Conservation (phyloP, 2,113 vertebrate genomes). For the Cercopithecus mona region DNA sequence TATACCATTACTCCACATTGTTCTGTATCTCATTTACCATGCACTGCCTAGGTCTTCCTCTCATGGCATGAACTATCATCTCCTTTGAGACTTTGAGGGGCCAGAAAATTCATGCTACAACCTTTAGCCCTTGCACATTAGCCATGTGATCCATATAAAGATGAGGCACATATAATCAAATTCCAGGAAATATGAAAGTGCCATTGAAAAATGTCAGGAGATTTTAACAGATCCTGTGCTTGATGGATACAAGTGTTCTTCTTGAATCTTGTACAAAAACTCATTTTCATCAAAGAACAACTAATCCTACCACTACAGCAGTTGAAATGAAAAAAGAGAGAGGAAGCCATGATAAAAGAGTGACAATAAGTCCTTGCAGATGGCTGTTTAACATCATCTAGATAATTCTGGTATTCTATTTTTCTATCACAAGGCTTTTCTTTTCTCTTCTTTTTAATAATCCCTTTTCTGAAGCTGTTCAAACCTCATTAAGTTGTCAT, state of each 20-base stretch:
- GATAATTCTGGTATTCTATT: slow-evolving; percentile 7
- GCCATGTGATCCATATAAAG: neutral
- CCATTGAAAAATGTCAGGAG: slow-evolving; percentile 35
- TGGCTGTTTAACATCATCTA: neutral
- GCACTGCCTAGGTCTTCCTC: neutral
- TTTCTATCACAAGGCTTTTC: slow-evolving; percentile 42
- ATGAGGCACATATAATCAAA: neutral
- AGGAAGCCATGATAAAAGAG: neutral
- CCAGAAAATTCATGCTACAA: slow-evolving; percentile 2
- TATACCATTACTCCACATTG: neutral
- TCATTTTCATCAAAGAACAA: slow-evolving; percentile 42
- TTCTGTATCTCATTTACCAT: neutral
- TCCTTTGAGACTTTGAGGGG: neutral
- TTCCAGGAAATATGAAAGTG: slow-evolving; percentile 29
- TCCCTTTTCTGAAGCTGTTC: slow-evolving; percentile 33
- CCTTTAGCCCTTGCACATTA: neutral
- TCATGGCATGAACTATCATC: neutral
- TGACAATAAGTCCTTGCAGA: slow-evolving; percentile 36
- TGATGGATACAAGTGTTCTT: slow-evolving; percentile 18
- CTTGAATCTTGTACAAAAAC: slow-evolving; percentile 3
- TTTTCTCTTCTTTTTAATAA: slow-evolving; percentile 56
- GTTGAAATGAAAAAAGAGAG: neutral
- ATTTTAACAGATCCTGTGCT: slow-evolving; percentile 26
- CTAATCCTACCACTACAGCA: neutral
- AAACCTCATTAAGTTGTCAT: slow-evolving; percentile 49